A percentile compares a stretch with the other conserved stretches of the same genome.
phyloP scores from a whole-genome alignment of 2,888 invertebrate genomes.

The Brachyptera risi region DNA sequence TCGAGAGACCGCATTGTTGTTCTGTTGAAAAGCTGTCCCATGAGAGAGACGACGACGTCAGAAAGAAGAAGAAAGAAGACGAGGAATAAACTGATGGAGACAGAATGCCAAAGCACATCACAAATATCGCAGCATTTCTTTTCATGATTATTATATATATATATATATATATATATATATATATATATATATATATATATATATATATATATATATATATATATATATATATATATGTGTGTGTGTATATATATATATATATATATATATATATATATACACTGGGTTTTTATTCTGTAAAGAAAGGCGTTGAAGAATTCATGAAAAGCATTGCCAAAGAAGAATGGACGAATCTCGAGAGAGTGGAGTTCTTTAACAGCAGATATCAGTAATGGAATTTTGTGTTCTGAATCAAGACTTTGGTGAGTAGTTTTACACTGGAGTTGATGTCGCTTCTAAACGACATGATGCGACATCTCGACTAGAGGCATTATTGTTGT shows the following conservation, averaged over 20 bases:
- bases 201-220: too few relatives aligned
- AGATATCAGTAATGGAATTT: constrained; percentile 27
- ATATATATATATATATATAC: too few relatives aligned
- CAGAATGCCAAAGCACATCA: constrained; percentile 18
- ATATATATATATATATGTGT: too few relatives aligned
- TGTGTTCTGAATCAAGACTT: constrained; percentile 13
- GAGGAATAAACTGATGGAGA: constrained; percentile 17
- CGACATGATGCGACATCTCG: too few relatives aligned
- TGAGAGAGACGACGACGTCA: constrained; percentile 21
- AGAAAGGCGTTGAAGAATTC: constrained; percentile 8
- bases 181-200: too few relatives aligned
- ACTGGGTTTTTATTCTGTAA: constrained; percentile 17
- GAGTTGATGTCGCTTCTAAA: background rate
- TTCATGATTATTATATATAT: constrained; percentile 20
- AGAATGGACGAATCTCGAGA: constrained; percentile 18
- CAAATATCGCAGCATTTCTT: constrained; percentile 22
- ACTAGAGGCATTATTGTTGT: too few relatives aligned
- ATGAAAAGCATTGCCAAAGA: constrained; percentile 20
- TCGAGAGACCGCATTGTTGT: constrained; percentile 28
- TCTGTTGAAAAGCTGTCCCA: constrained; percentile 32
- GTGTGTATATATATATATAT: too few relatives aligned
- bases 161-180: too few relatives aligned
- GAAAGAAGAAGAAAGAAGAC: constrained; percentile 3
- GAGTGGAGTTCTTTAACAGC: constrained; percentile 21
- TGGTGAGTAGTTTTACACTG: constrained; percentile 7